Percentiles rank a stretch among this genome's conserved stretches.
Evolutionary conservation across 2,888 invertebrate genomes (phyloP).

Genomic region (Pandemis heparana): DNA sequence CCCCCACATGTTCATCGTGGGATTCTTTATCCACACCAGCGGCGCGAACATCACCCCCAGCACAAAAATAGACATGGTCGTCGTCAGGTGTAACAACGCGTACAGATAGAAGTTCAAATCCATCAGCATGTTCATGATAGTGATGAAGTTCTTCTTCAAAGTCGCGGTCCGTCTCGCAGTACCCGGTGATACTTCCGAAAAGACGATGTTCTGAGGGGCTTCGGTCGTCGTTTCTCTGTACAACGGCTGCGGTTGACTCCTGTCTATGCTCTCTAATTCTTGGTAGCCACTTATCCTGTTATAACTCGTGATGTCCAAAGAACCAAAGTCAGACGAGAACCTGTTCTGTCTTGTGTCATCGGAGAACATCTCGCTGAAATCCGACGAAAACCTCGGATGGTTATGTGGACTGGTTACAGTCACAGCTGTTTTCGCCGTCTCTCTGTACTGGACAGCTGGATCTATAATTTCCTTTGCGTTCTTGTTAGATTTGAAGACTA

Average conservation of each 20-base stretch:
- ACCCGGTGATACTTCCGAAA: constrained; percentile 72
- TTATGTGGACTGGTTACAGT: constrained; percentile 36
- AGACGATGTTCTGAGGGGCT: constrained; percentile 69
- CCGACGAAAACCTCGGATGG: constrained; percentile 67
- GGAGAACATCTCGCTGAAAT: constrained; percentile 65
- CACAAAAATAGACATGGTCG: constrained; percentile 82
- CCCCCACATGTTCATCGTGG: constrained; percentile 74
- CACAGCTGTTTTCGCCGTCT: constrained; percentile 51
- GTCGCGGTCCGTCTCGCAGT: constrained; percentile 76
- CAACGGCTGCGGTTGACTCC: constrained; percentile 79
- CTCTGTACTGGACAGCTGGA: constrained; percentile 67
- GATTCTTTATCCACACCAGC: constrained; percentile 78
- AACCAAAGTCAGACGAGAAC: constrained; percentile 72
- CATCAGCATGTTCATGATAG: constrained; percentile 72
- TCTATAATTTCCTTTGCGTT: constrained; percentile 76
- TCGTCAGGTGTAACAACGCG: constrained; percentile 80
- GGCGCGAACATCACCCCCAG: constrained; percentile 84
- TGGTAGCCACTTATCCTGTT: constrained; percentile 68
- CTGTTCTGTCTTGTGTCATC: constrained; percentile 50
- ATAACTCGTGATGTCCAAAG: constrained; percentile 65
- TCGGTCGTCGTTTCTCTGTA: constrained; percentile 85
- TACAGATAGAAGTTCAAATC: constrained; percentile 85
- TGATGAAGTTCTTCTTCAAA: constrained; percentile 77
- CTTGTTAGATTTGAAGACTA: constrained; percentile 73
- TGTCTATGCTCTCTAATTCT: constrained; percentile 77